These are phyloP conservation scores for Pentalonia nigronervosa DNA, from an alignment of 1,140 invertebrate species.

Conservation along the genomic window DNA sequence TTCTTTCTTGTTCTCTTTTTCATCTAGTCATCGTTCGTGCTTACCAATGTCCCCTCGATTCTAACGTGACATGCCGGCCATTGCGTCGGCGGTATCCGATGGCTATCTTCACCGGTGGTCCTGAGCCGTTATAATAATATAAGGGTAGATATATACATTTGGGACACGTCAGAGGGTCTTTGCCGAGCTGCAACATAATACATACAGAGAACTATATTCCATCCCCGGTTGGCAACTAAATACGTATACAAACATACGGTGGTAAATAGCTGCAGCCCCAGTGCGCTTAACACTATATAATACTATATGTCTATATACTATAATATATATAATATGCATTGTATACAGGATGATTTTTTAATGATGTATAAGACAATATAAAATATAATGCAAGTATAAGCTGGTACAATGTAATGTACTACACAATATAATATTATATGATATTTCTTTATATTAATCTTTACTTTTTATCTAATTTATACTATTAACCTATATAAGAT, in stretches of 20 bases:
- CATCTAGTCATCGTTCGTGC: background rate
- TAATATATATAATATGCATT: background rate
- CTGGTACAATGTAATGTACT: background rate
- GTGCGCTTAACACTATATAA: background rate
- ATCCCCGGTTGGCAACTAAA: background rate
- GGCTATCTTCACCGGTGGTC: constrained; percentile 16
- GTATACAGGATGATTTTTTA: background rate
- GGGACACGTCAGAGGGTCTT: background rate
- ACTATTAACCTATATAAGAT: background rate
- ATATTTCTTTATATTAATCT: background rate
- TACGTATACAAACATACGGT: background rate
- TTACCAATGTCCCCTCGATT: background rate
- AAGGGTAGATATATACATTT: background rate
- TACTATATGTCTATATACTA: background rate
- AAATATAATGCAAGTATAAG: background rate
- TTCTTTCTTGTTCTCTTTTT: background rate
- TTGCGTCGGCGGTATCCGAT: background rate
- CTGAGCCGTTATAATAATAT: background rate
- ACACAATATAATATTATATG: background rate
- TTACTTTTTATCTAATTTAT: background rate
- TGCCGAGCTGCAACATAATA: background rate
- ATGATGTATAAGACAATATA: background rate
- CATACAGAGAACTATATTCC: no score
- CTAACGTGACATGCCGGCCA: background rate
- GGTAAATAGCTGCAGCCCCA: background rate